phyloP scores from a whole-genome alignment of 2,113 vertebrate genomes.

The Columba janthina region DNA sequence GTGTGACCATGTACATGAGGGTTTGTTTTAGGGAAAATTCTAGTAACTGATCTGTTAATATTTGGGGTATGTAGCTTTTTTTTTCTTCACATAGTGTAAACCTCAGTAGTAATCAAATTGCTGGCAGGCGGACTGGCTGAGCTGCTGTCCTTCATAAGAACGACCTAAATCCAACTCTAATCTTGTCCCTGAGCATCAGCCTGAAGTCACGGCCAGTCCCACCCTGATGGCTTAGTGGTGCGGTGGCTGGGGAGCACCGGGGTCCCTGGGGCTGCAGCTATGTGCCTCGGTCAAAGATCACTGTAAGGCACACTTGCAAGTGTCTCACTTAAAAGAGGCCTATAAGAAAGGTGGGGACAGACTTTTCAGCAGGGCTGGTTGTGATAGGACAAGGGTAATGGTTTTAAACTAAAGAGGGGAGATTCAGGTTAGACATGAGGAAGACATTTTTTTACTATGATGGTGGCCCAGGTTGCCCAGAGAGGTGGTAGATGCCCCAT shows the following conservation, averaged over 20 bases:
- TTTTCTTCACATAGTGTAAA: not conserved
- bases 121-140: not conserved
- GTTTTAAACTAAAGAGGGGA: too few relatives aligned
- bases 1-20: rapidly evolving
- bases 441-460: too few relatives aligned
- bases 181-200: not conserved
- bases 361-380: too few relatives aligned
- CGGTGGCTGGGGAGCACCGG: rapidly evolving
- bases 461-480: too few relatives aligned
- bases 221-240: not conserved
- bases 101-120: not conserved
- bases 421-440: too few relatives aligned
- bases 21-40: not conserved
- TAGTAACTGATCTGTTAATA: not conserved
- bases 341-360: too few relatives aligned
- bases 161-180: slow-evolving; percentile 42
- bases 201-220: not conserved
- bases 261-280: rapidly evolving
- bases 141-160: slow-evolving; percentile 13
- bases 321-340: too few relatives aligned
- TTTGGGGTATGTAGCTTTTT: not conserved
- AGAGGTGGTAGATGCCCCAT: too few relatives aligned
- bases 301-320: too few relatives aligned
- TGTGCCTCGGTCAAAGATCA: not conserved
- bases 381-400: too few relatives aligned